phyloP scores from a whole-genome alignment of 2,797 vertebrate genomes.

The Siniperca undulata region DNA sequence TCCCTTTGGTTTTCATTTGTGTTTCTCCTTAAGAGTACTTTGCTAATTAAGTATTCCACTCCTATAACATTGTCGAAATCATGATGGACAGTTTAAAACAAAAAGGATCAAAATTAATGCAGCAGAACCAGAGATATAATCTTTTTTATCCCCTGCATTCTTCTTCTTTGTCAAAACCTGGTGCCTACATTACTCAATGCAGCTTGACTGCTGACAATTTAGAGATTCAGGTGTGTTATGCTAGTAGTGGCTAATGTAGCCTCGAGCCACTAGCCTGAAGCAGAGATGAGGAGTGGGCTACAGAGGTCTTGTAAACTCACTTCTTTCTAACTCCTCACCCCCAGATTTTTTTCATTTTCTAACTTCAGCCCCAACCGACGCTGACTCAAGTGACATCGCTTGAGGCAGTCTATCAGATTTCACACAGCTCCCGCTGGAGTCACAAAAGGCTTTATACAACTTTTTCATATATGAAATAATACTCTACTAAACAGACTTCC shows the following conservation, averaged over 20 bases:
- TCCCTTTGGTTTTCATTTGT: background rate
- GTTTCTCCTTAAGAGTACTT: background rate
- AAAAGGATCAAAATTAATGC: background rate
- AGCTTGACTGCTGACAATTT: background rate
- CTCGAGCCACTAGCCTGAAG: too few species aligned
- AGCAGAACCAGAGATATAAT: background rate
- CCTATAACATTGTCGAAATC: background rate
- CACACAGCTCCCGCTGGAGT: background rate
- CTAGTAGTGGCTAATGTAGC: too few species aligned
- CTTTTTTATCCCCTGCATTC: background rate
- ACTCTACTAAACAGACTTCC: constrained; percentile 2
- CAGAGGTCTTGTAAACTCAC: too few species aligned
- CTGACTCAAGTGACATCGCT: background rate
- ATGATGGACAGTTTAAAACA: background rate
- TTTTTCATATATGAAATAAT: background rate
- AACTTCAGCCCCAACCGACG: too few species aligned
- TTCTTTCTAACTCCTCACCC: too few species aligned
- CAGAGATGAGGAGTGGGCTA: too few species aligned
- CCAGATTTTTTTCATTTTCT: too few species aligned
- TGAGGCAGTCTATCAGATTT: background rate
- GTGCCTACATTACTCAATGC: too few species aligned
- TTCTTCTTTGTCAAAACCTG: background rate
- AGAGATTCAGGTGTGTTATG: background rate
- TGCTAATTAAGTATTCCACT: background rate
- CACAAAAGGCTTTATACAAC: background rate